phyloP scores from a whole-genome alignment of 2,113 vertebrate genomes.

The Athene cunicularia region DNA sequence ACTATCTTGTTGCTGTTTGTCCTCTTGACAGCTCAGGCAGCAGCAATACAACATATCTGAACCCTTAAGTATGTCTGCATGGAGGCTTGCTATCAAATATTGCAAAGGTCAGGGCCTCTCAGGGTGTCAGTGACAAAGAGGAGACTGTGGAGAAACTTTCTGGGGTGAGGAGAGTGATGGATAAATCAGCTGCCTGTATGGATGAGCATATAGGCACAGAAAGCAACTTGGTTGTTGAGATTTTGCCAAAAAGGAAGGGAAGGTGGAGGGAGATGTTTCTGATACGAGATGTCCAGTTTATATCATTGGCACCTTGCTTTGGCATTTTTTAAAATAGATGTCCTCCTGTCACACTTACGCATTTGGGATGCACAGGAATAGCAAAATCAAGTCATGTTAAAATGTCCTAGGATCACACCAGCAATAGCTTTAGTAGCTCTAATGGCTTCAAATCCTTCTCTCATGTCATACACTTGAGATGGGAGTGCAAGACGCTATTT shows the following conservation, averaged over 20 bases:
- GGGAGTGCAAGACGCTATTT: neutral
- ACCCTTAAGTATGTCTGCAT: neutral
- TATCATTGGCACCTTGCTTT: neutral
- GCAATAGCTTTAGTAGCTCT: neutral
- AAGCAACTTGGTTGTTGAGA: neutral
- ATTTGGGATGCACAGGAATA: neutral
- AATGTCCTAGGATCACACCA: constrained; percentile 36
- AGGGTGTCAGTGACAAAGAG: constrained; percentile 1
- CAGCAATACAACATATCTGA: neutral
- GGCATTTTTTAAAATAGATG: constrained; percentile 48
- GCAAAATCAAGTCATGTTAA: constrained; percentile 1
- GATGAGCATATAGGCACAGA: neutral
- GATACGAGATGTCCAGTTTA: neutral
- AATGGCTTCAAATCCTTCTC: constrained; percentile 42
- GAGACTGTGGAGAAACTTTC: neutral
- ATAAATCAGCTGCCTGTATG: neutral
- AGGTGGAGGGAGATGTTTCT: constrained; percentile 21
- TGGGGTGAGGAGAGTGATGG: neutral
- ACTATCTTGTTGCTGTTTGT: constrained; percentile 19
- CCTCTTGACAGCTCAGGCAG: constrained; percentile 11
- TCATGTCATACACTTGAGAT: constrained; percentile 8
- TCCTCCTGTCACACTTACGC: neutral
- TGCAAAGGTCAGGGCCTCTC: neutral
- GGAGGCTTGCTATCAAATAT: neutral
- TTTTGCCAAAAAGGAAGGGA: constrained; percentile 1